Evolutionary conservation across 2,888 invertebrate species (phyloP).

Genomic region (Ormyrus nitidulus): DNA sequence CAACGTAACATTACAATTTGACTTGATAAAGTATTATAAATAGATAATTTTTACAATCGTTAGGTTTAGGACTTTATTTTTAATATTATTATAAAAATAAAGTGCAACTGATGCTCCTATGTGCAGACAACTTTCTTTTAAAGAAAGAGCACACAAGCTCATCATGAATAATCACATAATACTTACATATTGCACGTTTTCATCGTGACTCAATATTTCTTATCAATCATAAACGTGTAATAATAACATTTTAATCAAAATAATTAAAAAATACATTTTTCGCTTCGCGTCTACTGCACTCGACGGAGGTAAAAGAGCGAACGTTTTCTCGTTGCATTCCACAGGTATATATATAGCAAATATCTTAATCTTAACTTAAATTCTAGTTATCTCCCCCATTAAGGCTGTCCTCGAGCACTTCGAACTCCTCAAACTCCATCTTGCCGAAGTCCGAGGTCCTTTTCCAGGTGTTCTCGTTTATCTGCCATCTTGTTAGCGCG

Average conservation of each 20-base stretch:
- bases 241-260: conserved; percentile 12
- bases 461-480: conserved; percentile 78
- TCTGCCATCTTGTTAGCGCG: conserved; percentile 71
- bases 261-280: conserved; percentile 24
- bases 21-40: conserved; percentile 34
- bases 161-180: conserved; percentile 36
- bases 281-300: conserved; percentile 9
- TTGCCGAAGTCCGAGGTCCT: conserved; percentile 84
- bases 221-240: conserved; percentile 24
- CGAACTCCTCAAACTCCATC: conserved; percentile 91
- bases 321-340: conserved; percentile 25
- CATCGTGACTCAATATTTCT: background rate
- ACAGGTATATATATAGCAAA: conserved; percentile 26
- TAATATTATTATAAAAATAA: conserved; percentile 38
- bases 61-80: conserved; percentile 36
- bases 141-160: conserved; percentile 26
- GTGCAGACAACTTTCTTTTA: conserved; percentile 14
- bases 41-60: conserved; percentile 49
- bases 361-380: conserved; percentile 34
- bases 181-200: conserved; percentile 37
- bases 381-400: conserved; percentile 68
- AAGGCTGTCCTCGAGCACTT: conserved; percentile 83
- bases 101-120: conserved; percentile 40
- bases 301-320: conserved; percentile 15
- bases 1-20: conserved; percentile 52